phyloP scores from a whole-genome alignment of 2,113 vertebrate genomes.

The Prochilodus magdalenae region DNA sequence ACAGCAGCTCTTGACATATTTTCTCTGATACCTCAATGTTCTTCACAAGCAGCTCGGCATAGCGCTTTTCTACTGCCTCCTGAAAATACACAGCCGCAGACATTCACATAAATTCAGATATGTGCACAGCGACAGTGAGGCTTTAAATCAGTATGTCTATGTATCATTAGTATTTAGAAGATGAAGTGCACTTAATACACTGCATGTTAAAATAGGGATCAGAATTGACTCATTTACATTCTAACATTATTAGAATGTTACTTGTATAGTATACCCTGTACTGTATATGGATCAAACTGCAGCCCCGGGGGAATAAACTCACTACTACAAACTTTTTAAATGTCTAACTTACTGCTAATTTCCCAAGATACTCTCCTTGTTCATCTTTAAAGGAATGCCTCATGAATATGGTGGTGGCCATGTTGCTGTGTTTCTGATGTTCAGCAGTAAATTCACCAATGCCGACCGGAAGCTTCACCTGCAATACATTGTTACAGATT shows the following conservation, averaged over 20 bases:
- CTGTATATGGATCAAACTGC: too few relatives aligned
- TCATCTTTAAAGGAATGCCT: slow-evolving; percentile 61
- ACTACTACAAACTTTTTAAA: too few relatives aligned
- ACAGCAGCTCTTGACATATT: slow-evolving; percentile 52
- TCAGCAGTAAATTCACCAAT: slow-evolving; percentile 27
- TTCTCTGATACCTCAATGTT: slow-evolving; percentile 55
- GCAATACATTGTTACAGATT: neutral
- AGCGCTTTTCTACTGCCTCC: slow-evolving; percentile 41
- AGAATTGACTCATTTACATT: too few relatives aligned
- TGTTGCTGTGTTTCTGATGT: slow-evolving; percentile 30
- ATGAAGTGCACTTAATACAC: too few relatives aligned
- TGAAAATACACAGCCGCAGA: slow-evolving; percentile 43
- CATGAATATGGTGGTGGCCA: slow-evolving; percentile 50
- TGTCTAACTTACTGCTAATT: slow-evolving; percentile 31
- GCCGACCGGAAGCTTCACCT: slow-evolving; percentile 49
- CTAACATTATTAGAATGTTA: too few relatives aligned
- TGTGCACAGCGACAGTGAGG: too few relatives aligned
- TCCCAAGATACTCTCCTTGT: slow-evolving; percentile 33
- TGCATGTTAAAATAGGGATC: too few relatives aligned
- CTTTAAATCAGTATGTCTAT: too few relatives aligned
- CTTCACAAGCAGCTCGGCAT: slow-evolving; percentile 29
- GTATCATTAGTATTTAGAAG: too few relatives aligned
- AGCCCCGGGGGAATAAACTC: too few relatives aligned
- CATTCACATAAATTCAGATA: too few relatives aligned
- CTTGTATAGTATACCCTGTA: too few relatives aligned